Percentiles rank a stretch among this genome's conserved stretches.
These are phyloP conservation scores for Axis porcinus DNA, from an alignment of 2,113 vertebrate genomes.

Conservation along the genomic window DNA sequence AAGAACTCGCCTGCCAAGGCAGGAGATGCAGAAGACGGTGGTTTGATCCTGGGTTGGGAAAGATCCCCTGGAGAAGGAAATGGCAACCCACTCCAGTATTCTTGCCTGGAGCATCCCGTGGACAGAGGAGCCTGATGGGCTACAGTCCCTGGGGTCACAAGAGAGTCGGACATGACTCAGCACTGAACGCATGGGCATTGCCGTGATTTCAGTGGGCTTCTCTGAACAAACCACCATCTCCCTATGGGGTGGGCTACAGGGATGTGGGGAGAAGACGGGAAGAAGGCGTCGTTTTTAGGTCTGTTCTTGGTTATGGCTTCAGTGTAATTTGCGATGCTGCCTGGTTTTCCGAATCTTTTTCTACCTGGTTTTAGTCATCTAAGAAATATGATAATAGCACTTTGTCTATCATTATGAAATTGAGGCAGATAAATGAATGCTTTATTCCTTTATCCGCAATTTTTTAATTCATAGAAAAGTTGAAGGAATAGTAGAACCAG, in stretches of 20 bases:
- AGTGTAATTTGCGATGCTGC: background rate
- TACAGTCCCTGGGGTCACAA: background rate
- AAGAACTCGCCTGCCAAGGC: background rate
- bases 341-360: background rate
- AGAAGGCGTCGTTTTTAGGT: background rate
- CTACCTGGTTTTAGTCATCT: background rate
- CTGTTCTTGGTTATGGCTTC: background rate
- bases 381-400: background rate
- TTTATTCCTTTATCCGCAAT: background rate
- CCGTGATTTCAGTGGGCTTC: background rate
- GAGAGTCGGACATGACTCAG: background rate
- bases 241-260: background rate
- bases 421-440: background rate
- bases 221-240: background rate
- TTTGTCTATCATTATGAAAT: background rate
- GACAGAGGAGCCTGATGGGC: background rate
- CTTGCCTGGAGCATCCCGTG: background rate
- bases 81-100: background rate
- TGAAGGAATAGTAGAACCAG: background rate
- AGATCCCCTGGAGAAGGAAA: background rate
- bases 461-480: background rate
- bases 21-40: background rate
- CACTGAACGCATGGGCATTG: fast-evolving
- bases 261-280: background rate
- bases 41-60: background rate